These are phyloP conservation scores for Pachypeltis micranthus DNA, from an alignment of 1,140 invertebrate genomes.

Conservation along the genomic window DNA sequence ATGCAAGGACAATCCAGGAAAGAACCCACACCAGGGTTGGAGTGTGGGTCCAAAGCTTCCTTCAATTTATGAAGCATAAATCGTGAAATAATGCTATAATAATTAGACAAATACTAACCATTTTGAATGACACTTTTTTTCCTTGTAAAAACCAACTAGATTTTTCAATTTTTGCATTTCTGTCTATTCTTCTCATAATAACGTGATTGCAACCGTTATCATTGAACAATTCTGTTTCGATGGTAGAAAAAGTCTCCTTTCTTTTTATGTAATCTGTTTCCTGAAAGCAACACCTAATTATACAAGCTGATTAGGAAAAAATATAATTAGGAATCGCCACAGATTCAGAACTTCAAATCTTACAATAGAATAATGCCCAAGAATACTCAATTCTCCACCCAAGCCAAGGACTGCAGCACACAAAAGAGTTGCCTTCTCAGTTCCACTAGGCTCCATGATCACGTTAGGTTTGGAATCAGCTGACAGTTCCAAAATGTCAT, in stretches of 20 bases:
- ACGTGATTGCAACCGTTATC: constrained; percentile 32
- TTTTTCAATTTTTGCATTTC: no score
- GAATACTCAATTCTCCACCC: constrained; percentile 57
- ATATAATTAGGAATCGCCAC: no score
- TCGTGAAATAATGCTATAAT: no score
- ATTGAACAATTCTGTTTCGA: constrained; percentile 66
- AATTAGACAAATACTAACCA: no score
- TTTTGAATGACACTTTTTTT: constrained; percentile 38
- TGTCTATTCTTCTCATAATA: constrained; percentile 26
- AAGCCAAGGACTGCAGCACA: constrained; percentile 87
- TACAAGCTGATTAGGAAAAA: no score
- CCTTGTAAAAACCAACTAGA: constrained; percentile 56
- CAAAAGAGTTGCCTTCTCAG: constrained; percentile 92
- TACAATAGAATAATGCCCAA: constrained; percentile 57
- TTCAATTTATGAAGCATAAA: no score
- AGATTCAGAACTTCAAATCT: no score
- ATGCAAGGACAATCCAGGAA: no score
- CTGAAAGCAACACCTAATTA: constrained; percentile 32
- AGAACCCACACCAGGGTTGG: no score
- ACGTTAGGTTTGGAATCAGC: constrained; percentile 78
- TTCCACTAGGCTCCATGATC: constrained; percentile 90
- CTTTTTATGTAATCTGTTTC: constrained; percentile 62
- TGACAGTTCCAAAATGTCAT: constrained; percentile 46
- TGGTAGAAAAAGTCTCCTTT: constrained; percentile 51
- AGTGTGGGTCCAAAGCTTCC: no score